A percentile compares a stretch with the other conserved stretches of the same genome.
These are phyloP conservation scores for Epinotia nisella DNA, from an alignment of 2,888 invertebrate species.

Conservation along the genomic window DNA sequence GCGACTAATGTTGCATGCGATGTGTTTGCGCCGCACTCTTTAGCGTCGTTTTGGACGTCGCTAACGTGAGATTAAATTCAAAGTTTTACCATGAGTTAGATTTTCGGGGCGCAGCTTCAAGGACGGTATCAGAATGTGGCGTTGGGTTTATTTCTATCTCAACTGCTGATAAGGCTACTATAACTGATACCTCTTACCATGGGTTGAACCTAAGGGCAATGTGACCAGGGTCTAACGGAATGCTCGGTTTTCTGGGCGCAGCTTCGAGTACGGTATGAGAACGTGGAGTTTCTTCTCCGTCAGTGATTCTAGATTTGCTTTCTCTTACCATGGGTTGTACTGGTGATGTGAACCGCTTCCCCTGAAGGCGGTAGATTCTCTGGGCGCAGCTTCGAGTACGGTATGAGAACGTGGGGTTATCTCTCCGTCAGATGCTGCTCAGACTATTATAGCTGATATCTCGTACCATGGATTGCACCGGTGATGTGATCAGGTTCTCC, in stretches of 20 bases:
- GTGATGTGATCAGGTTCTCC: constrained; percentile 66
- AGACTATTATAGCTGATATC: no score
- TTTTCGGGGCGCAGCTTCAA: constrained; percentile 49
- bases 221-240: neutral
- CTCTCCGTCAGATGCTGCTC: constrained; percentile 62
- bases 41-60: neutral
- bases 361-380: constrained; percentile 59
- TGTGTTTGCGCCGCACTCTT: no score
- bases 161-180: neutral
- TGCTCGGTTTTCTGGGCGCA: constrained; percentile 44
- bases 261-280: constrained; percentile 55
- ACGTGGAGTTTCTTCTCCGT: constrained; percentile 34
- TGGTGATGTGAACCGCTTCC: constrained; percentile 67
- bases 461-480: constrained; percentile 18
- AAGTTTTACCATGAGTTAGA: constrained; percentile 41
- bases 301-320: no score
- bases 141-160: constrained; percentile 66
- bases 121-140: constrained; percentile 54
- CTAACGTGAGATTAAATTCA: neutral
- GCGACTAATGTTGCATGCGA: no score
- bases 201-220: constrained; percentile 46
- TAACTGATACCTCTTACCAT: neutral
- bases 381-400: constrained; percentile 54
- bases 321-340: constrained; percentile 16
- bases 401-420: constrained; percentile 52